Base-by-base conservation (phyloP, 2,888 invertebrate species). In the Cryptus viduatorius region DNA sequence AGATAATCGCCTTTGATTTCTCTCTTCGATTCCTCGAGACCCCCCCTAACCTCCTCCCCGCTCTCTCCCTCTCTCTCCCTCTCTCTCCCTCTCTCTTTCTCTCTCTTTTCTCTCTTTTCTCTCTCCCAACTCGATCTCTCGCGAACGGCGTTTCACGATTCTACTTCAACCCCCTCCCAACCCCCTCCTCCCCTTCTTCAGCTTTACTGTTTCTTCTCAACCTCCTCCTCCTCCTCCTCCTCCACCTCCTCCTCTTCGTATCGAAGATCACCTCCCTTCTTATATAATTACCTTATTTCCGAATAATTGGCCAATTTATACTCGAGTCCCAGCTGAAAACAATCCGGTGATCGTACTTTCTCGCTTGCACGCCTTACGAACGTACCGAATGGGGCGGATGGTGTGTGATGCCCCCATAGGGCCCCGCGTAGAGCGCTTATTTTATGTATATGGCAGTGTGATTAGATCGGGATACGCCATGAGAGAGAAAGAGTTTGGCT, bases 381-480 rank as follows among this genome's bases (percentile, higher is more conserved):
- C 89, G 87, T 88, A 89, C 90, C 88, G 89, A 29, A 81, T 67
- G 46, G 79, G 79, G 83, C 76, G 76, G 77, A 72, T 77, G 80
- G 77, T 84, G 77, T 76, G 81, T 64, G 80, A 72, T 80, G 77
- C 90, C 91, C 92, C 92, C 91, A 91, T 92, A 91, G 92, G 93
- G 91, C 92, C 93, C 91, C 91, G 86, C 82, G 92, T 91, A 91
- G 92, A 92, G 91, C 91, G 89, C 90, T 93, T 93, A 93, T 93
- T 93, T 93, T 93, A 93, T 93, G 92, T 93, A 93, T 93, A 93
- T 93, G 93, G 90, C 92, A 92, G 93, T 93, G 93, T 93, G 93
- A 93, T 93, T 93, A 93, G 93, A 93, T 93, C 93, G 91, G 92
- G 86, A 91, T 89, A 91, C 88, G 85, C 61, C 61, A 61, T 75